These are phyloP conservation scores for Chiloscyllium plagiosum DNA, from an alignment of 2,113 vertebrate genomes.

Conservation along the genomic window DNA sequence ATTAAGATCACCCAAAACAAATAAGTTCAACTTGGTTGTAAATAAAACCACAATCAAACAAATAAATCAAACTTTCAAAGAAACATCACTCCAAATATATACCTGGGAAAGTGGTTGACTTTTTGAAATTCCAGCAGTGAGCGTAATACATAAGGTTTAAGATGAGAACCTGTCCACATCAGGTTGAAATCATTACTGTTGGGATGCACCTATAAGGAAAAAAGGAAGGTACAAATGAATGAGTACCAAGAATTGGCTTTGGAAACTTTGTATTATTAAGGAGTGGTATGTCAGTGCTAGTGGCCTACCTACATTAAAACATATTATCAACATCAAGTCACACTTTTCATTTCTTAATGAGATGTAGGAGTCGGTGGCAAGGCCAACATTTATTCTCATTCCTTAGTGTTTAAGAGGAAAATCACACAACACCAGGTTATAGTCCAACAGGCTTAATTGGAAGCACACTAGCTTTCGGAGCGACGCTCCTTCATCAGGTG, in stretches of 20 bases:
- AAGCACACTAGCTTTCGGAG: too few relatives aligned
- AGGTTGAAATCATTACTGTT: slow-evolving; percentile 90
- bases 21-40: neutral
- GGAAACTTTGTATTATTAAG: neutral
- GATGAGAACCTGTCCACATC: slow-evolving; percentile 96
- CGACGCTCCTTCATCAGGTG: too few relatives aligned
- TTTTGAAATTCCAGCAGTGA: slow-evolving; percentile 88
- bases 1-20: neutral
- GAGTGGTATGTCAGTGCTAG: neutral
- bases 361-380: neutral
- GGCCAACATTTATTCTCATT: neutral
- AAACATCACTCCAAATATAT: slow-evolving; percentile 34
- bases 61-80: neutral
- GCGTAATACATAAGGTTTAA: slow-evolving; percentile 83
- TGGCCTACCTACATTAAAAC: neutral
- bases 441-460: too few relatives aligned
- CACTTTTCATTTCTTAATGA: neutral
- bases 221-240: neutral
- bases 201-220: slow-evolving; percentile 69
- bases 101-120: slow-evolving; percentile 98
- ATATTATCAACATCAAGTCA: neutral
- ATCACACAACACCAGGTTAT: too few relatives aligned
- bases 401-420: neutral
- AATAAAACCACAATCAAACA: too few relatives aligned
- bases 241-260: neutral